Evolutionary conservation across 2,888 invertebrate genomes (phyloP), one percentile per base, ranked within the genome.

Genomic region (Acanthosepion lycidas): DNA sequence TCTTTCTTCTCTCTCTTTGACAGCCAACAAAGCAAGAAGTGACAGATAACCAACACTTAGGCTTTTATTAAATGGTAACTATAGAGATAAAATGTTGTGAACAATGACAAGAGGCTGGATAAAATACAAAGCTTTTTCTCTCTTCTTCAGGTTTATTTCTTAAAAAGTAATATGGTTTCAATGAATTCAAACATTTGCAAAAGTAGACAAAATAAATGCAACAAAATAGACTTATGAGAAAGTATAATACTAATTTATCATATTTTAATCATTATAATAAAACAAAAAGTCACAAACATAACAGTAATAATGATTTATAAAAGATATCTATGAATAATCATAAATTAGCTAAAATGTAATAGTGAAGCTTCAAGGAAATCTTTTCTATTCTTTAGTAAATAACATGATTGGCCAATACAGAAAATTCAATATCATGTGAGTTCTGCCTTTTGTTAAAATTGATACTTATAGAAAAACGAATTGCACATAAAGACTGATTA

Each of bases 1-100:
- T 20, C 23, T 8, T 64, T 55, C 15, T 53, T 53, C 55, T 55
- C 15, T 55, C 55, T 55, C 55, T 55, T 15, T 55, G 55, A 78
- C n/a, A 78, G 78, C 78, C 78, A 78, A 78, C 9, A 78, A n/a
- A 78, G 78, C n/a, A 78, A 78, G n/a, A 78, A n/a, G n/a, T 78
- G 55, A 55, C 55, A 55, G 55, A 55, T 55, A 55, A 55, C 55
- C 18, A 78, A 78, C 78, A 28, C 9, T 78, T 78, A 28, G 78
- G 78, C 78, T 28, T 78, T 78, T 78, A 78, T 78, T 78, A 78
- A 78, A 78, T 78, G 78, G 28, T 78, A 78, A 78, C 78, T 78
- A 28, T 78, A 78, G 28, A 78, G 78, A 78, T n/a, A 78, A 78
- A n/a, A 78, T 78, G 78, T 28, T n/a, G n/a, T 12, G 12, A 28